Conservation (phyloP, 2,888 invertebrate species). For the Exephanes ischioxanthus region DNA sequence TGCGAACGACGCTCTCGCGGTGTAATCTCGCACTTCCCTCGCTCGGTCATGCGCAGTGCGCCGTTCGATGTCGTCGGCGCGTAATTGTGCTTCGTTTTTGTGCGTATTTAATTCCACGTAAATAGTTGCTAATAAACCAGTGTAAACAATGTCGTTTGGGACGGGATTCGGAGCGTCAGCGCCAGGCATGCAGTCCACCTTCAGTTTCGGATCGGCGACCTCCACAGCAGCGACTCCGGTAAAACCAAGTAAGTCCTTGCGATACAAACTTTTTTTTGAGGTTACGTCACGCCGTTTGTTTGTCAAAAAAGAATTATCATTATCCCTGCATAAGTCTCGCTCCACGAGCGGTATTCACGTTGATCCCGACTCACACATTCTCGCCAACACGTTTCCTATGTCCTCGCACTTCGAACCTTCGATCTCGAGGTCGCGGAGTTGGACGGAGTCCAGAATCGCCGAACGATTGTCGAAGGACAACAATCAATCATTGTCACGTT, state of each 20-base stretch:
- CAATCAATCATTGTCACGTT: background rate
- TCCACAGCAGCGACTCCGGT: constrained; percentile 82
- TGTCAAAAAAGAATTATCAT: constrained; percentile 14
- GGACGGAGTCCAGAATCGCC: background rate
- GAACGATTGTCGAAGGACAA: background rate
- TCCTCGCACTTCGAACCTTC: background rate
- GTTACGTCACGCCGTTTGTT: constrained; percentile 58
- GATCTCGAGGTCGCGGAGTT: background rate
- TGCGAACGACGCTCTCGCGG: background rate
- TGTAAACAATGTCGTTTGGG: constrained; percentile 80
- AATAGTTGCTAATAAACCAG: constrained; percentile 21
- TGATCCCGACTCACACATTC: background rate
- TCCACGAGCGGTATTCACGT: background rate
- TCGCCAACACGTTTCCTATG: background rate
- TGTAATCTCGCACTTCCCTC: background rate
- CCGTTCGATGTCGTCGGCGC: constrained; percentile 22
- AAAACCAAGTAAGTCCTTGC: constrained; percentile 78
- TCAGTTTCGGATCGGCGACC: constrained; percentile 83
- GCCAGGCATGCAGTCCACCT: constrained; percentile 86
- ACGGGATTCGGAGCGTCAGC: constrained; percentile 85
- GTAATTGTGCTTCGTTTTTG: constrained; percentile 37
- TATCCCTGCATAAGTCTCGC: background rate
- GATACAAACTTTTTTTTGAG: constrained; percentile 47
- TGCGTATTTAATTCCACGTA: constrained; percentile 20
- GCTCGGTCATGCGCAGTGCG: constrained; percentile 13